Evolutionary conservation across 2,797 vertebrate species (phyloP), one percentile per base, ranked within the genome.

Genomic region (Mormyrops attenuatus): DNA sequence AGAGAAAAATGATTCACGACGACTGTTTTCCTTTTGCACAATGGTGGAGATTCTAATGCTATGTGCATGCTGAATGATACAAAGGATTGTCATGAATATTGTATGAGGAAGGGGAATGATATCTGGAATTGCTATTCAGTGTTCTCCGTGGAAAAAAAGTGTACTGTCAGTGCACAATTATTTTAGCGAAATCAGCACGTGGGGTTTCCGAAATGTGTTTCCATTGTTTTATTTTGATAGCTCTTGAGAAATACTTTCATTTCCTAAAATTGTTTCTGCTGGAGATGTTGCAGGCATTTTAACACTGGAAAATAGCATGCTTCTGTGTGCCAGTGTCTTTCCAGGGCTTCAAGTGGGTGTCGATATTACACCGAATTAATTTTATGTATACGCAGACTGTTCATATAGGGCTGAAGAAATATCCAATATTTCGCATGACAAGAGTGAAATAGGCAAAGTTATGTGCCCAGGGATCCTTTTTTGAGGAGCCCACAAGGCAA

Each of bases 11-110:
- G 53, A 52, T 82, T 85, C 55, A 69, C 22, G 53, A 49, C 26
- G 15, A 63, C 53, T 60, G 89, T 53, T 85, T 90, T 89, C 88
- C 88, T 88, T 88, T 91, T 89, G 90, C 89, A 86, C 89, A 85
- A 88, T 90, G 89, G 88, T 89, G 82, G 90, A 89, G 87, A 90
- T 91, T 88, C 69, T 89, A 89, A 90, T 91, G 50, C 85, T 89
- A 60, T 88, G 84, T 88, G 57, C 53, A 87, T 88, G 87, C 89
- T 55, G 87, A 63, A 85, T 69, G 52, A 85, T 88, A 49, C 87
- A 66, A 88, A 84, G 57, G 77, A 85, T 26, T 34, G 30, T 85
- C 73, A 90, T 90, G 89, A 90, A 90, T 90, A 90, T 90, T 90
- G 88, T 52, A 90, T 90, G 89, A 88, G 87, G 53, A 34, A 85